A percentile compares a stretch with the other conserved stretches of the same genome.
These are phyloP conservation scores for Latrodectus geometricus DNA, from an alignment of 1,140 invertebrate species.

Conservation along the genomic window DNA sequence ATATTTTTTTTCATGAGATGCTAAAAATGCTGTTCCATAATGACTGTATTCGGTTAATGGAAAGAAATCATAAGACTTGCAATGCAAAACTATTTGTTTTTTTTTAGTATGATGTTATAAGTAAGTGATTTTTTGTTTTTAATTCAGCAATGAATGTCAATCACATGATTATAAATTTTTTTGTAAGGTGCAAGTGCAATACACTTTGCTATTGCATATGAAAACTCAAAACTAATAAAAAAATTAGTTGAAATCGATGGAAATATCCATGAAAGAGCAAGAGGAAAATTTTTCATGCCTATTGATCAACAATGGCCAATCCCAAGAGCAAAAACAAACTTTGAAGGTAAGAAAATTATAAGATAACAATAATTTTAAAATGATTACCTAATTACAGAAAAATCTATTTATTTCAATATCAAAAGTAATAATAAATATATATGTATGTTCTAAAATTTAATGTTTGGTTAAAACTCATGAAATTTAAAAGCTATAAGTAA, in stretches of 20 bases:
- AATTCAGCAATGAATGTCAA: too few relatives aligned
- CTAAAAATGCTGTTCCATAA: too few relatives aligned
- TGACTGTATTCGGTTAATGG: too few relatives aligned
- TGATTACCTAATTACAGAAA: not conserved
- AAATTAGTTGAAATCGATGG: slow-evolving; percentile 91
- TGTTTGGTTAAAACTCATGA: too few relatives aligned
- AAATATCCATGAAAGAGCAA: slow-evolving; percentile 90
- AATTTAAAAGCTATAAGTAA: too few relatives aligned
- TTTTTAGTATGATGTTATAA: too few relatives aligned
- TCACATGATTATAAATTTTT: not conserved
- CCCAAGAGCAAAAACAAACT: slow-evolving; percentile 85
- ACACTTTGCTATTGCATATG: slow-evolving; percentile 96
- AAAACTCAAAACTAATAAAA: slow-evolving; percentile 95
- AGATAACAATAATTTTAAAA: not conserved
- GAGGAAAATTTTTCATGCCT: slow-evolving; percentile 77
- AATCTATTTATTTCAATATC: not conserved
- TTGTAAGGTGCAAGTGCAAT: slow-evolving; percentile 86
- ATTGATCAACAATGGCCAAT: slow-evolving; percentile 86
- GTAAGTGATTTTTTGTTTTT: too few relatives aligned
- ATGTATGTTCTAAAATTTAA: too few relatives aligned
- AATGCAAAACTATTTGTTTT: too few relatives aligned
- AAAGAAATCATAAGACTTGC: too few relatives aligned
- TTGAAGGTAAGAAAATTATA: slow-evolving; percentile 75
- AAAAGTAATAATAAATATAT: too few relatives aligned
- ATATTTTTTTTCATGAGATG: too few relatives aligned